Conservation (phyloP, 2,113 vertebrate genomes). For the Platichthys flesus region DNA sequence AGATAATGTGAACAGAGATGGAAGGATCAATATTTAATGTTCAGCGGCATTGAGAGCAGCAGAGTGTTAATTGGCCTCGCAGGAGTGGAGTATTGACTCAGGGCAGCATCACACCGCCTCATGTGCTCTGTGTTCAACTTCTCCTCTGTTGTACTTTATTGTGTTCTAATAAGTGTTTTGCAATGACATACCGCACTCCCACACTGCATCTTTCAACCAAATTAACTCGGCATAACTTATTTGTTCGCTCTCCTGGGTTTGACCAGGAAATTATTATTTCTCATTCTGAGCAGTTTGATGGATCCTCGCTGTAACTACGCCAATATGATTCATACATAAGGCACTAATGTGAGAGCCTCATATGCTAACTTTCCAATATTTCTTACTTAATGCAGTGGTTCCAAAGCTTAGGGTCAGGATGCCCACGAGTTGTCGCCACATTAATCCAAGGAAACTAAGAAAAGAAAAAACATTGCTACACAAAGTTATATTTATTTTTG, state of each 20-base stretch:
- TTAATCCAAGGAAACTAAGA: no score
- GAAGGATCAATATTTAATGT: conserved; percentile 64
- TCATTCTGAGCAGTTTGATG: neutral
- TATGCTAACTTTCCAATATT: no score
- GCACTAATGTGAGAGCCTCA: no score
- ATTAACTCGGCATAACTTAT: conserved; percentile 8
- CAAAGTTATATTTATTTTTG: no score
- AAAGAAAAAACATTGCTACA: no score
- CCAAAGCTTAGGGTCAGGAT: no score
- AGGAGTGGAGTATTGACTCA: conserved; percentile 29
- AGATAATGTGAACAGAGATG: conserved; percentile 43
- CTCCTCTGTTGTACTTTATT: neutral
- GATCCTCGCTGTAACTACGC: neutral
- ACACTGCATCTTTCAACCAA: neutral
- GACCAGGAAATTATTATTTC: neutral
- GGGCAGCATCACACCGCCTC: neutral
- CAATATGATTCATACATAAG: no score
- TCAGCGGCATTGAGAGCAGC: conserved; percentile 29
- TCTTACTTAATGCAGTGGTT: no score
- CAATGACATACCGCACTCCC: conserved; percentile 16
- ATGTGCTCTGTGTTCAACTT: neutral
- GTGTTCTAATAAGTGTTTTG: neutral
- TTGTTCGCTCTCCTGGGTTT: neutral
- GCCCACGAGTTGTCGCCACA: no score
- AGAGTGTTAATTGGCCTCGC: conserved; percentile 51